A percentile compares a stretch with the other conserved stretches of the same genome.
These are phyloP conservation scores for Myrmecobius fasciatus DNA, from an alignment of 2,113 vertebrate species.

Conservation along the genomic window DNA sequence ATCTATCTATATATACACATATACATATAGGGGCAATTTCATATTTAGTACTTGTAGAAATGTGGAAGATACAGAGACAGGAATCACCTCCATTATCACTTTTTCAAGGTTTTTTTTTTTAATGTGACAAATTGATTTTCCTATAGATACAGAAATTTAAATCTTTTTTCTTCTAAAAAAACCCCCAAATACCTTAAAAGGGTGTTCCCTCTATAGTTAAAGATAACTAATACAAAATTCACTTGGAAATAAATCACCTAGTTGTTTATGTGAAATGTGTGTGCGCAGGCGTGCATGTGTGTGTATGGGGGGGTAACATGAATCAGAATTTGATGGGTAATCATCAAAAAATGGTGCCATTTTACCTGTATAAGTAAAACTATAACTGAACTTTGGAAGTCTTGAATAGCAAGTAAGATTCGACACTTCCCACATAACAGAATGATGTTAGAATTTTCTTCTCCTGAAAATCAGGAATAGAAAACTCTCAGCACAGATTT, in stretches of 20 bases:
- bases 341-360: conserved; percentile 7
- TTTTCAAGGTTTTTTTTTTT: not conserved
- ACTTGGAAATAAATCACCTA: not conserved
- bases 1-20: too few species aligned
- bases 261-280: not conserved
- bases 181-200: not conserved
- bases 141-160: not conserved
- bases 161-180: not conserved
- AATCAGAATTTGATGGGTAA: not conserved
- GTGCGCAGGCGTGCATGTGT: too few species aligned
- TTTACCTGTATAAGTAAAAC: conserved; percentile 38
- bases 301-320: not conserved
- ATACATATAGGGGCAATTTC: not conserved
- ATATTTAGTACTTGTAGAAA: not conserved
- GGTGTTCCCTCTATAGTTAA: not conserved
- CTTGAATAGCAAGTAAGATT: not conserved
- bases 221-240: not conserved
- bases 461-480: not conserved
- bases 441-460: conserved; percentile 4
- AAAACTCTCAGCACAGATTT: not conserved
- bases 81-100: conserved; percentile 12
- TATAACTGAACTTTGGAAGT: not conserved
- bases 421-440: not conserved
- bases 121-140: not conserved
- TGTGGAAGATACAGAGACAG: not conserved